Conservation (phyloP, 2,113 vertebrate species). For the Gymnorhina tibicen region DNA sequence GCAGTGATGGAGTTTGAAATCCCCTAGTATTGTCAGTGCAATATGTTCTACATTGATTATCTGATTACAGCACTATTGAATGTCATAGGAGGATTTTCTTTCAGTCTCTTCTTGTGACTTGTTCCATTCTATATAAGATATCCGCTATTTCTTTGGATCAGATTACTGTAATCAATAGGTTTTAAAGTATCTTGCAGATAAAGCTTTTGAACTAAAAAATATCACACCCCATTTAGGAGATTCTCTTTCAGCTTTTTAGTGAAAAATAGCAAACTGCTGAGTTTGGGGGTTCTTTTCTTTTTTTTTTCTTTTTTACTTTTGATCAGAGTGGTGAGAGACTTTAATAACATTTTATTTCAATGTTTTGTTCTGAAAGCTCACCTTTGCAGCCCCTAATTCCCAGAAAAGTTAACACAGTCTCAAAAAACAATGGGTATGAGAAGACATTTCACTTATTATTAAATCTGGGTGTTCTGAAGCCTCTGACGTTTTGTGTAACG, state of each 20-base stretch:
- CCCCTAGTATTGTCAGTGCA: neutral
- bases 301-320: neutral
- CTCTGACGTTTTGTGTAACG: neutral
- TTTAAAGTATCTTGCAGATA: neutral
- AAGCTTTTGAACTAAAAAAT: neutral
- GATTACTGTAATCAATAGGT: neutral
- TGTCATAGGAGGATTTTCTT: neutral
- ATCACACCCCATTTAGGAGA: neutral
- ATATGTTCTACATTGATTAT: neutral
- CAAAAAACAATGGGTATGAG: neutral
- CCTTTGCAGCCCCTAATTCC: neutral
- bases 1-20: neutral
- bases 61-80: neutral
- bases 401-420: neutral
- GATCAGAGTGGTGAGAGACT: neutral
- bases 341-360: neutral
- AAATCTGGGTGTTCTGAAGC: neutral
- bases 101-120: neutral
- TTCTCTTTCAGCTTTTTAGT: neutral
- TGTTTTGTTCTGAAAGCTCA: neutral
- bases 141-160: neutral
- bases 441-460: neutral
- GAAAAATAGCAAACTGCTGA: neutral
- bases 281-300: rapidly evolving
- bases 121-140: neutral